Conservation (phyloP, 2,113 vertebrate genomes). For the Pachycephala philippinensis region DNA sequence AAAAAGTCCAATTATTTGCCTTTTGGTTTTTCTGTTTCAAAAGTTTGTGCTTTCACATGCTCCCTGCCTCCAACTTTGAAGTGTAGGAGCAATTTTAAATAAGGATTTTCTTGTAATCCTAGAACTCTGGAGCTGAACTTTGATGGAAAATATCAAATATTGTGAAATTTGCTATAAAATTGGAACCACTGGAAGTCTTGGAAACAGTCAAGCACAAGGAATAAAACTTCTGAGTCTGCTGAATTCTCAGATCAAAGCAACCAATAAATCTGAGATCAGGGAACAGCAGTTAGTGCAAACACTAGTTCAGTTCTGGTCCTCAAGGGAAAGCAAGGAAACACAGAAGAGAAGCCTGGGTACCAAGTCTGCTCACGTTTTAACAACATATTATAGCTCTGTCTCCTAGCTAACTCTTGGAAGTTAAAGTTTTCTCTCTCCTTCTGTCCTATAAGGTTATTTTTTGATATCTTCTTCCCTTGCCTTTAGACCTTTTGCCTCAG, state of each 20-base stretch:
- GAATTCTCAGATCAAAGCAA: conserved; percentile 31
- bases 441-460: not conserved
- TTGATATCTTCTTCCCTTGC: not conserved
- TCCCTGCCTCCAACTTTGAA: conserved; percentile 3
- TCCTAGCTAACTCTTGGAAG: not conserved
- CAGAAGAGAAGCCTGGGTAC: not conserved
- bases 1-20: not conserved
- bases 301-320: not conserved
- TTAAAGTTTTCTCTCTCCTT: not conserved
- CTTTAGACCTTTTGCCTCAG: not conserved
- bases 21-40: not conserved
- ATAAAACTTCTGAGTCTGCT: conserved; percentile 1
- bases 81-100: not conserved
- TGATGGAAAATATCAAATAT: not conserved
- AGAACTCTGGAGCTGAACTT: not conserved
- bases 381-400: not conserved
- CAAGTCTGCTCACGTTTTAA: not conserved
- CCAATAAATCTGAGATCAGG: conserved; percentile 5
- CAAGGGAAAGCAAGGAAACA: not conserved
- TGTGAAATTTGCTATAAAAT: conserved; percentile 12
- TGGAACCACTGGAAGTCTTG: not conserved
- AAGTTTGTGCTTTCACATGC: not conserved
- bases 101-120: conserved; percentile 9
- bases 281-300: not conserved
- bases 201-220: not conserved